These are phyloP conservation scores for Ferrisia virgata DNA, from an alignment of 2,888 invertebrate species.

Conservation along the genomic window DNA sequence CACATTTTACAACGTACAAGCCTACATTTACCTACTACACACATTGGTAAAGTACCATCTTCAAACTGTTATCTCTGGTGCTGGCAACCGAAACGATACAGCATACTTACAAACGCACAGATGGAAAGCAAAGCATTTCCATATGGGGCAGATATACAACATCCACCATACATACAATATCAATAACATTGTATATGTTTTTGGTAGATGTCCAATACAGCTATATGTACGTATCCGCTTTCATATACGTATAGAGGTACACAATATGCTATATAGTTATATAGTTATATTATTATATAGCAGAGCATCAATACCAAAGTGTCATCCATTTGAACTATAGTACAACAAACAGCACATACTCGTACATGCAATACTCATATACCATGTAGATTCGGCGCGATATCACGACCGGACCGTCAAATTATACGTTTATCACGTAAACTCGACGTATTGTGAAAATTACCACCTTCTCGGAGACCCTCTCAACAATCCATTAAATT, in stretches of 20 bases:
- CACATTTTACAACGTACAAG: too few relatives aligned
- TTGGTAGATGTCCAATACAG: too few relatives aligned
- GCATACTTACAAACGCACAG: background rate
- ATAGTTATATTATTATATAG: too few relatives aligned
- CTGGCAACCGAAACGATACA: background rate
- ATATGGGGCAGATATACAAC: too few relatives aligned
- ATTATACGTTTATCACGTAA: constrained; percentile 27
- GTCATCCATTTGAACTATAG: background rate
- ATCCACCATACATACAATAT: background rate
- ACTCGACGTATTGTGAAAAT: background rate
- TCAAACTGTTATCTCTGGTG: background rate
- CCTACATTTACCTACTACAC: too few relatives aligned
- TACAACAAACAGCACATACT: too few relatives aligned
- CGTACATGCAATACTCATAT: background rate
- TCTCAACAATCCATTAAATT: background rate
- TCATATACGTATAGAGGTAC: background rate
- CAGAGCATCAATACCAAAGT: too few relatives aligned
- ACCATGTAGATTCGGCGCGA: background rate
- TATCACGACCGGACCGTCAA: background rate
- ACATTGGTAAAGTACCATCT: too few relatives aligned
- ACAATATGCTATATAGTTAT: too few relatives aligned
- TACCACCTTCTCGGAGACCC: background rate
- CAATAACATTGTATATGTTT: background rate
- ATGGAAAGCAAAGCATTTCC: constrained; percentile 2
- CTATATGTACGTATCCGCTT: background rate